A percentile compares a stretch with the other conserved stretches of the same genome.
Evolutionary conservation across 2,888 invertebrate species (phyloP).

Genomic region (Epirrita christyi): DNA sequence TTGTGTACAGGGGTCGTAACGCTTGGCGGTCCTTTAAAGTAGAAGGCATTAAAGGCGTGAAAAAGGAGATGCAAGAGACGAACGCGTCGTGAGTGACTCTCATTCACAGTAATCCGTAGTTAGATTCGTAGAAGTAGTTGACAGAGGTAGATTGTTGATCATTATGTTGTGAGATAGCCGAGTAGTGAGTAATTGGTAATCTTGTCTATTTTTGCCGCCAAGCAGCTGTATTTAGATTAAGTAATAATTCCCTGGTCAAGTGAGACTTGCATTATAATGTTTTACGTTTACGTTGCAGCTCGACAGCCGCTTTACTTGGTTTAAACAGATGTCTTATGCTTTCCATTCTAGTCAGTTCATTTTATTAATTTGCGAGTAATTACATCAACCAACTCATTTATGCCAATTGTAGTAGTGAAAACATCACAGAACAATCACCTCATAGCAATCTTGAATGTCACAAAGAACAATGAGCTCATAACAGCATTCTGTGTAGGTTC

Average conservation of each 20-base stretch:
- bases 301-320: too few species aligned
- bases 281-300: too few species aligned
- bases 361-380: too few species aligned
- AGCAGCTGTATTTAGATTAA: conserved; percentile 12
- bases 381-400: too few species aligned
- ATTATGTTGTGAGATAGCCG: background rate
- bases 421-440: background rate
- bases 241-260: background rate
- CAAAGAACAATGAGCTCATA: background rate
- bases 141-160: background rate
- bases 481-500: conserved; percentile 53
- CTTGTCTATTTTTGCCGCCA: conserved; percentile 13
- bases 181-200: background rate
- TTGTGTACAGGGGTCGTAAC: conserved; percentile 33
- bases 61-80: conserved; percentile 21
- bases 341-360: too few species aligned
- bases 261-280: too few species aligned
- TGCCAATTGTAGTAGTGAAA: background rate
- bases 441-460: background rate
- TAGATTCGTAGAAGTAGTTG: conserved; percentile 7
- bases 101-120: conserved; percentile 13
- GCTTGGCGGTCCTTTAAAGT: conserved; percentile 40
- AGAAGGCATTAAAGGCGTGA: conserved; percentile 39
- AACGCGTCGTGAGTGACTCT: conserved; percentile 35
- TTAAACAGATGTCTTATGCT: too few species aligned